A percentile compares a stretch with the other conserved stretches of the same genome.
Conservation (phyloP, 2,888 invertebrate genomes). For the Cryptus viduatorius region DNA sequence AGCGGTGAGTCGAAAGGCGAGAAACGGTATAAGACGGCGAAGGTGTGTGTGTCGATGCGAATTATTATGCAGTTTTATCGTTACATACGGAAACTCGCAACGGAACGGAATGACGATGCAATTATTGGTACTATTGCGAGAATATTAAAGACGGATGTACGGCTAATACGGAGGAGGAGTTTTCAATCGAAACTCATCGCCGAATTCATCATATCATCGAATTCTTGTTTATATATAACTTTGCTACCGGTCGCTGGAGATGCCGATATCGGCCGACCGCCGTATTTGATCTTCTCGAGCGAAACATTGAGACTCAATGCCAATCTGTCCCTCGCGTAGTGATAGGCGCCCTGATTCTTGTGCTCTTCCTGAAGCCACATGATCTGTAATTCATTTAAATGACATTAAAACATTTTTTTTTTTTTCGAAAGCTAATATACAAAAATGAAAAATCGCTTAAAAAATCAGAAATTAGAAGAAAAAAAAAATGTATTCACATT, state of each 20-base stretch:
- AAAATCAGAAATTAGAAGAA: background rate
- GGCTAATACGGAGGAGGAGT: too few species aligned
- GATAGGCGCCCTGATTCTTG: conserved; percentile 94
- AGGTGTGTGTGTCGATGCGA: background rate
- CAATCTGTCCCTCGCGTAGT: conserved; percentile 86
- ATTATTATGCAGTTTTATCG: background rate
- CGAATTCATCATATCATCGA: conserved; percentile 70
- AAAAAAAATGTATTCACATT: too few species aligned
- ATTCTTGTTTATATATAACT: conserved; percentile 75
- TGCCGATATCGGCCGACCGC: conserved; percentile 75
- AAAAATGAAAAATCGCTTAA: background rate
- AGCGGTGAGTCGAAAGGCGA: conserved; percentile 62
- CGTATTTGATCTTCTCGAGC: conserved; percentile 75
- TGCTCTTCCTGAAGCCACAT: conserved; percentile 95
- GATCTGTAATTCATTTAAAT: conserved; percentile 67
- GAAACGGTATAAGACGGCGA: background rate
- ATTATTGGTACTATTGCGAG: background rate
- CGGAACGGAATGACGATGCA: background rate
- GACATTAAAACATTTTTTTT: background rate
- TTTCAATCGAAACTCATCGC: conserved; percentile 74
- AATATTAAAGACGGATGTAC: background rate
- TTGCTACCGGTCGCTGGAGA: conserved; percentile 80
- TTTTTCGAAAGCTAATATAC: too few species aligned
- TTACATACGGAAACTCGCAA: background rate
- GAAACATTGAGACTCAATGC: conserved; percentile 73